Conservation (phyloP, 2,797 vertebrate species). For the Psittacula derbiana region DNA sequence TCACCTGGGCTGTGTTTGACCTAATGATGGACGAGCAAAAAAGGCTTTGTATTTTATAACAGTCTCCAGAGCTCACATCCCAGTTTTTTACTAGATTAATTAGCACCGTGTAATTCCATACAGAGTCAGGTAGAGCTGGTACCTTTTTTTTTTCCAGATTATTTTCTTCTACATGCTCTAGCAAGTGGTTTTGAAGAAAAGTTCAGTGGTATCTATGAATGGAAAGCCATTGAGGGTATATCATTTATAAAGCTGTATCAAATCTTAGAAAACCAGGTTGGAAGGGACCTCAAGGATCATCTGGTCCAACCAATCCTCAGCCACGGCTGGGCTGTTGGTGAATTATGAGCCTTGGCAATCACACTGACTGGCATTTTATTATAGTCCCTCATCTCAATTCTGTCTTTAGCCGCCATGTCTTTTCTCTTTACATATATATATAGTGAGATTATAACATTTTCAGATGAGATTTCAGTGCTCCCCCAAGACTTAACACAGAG, state of each 20-base stretch:
- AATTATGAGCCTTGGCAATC: neutral
- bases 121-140: neutral
- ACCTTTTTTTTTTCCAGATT: neutral
- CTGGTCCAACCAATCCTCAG: neutral
- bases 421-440: neutral
- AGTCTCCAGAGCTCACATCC: neutral
- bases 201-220: neutral
- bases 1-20: neutral
- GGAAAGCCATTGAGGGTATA: neutral
- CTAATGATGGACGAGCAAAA: neutral
- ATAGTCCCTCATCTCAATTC: neutral
- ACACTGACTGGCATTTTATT: neutral
- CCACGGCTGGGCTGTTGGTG: neutral
- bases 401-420: neutral
- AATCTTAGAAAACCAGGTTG: neutral
- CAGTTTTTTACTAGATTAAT: neutral
- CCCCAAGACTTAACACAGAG: neutral
- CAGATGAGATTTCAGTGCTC: neutral
- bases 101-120: neutral
- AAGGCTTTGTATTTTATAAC: neutral
- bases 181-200: neutral
- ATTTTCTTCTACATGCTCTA: neutral
- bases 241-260: slow-evolving; percentile 2
- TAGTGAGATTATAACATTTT: neutral
- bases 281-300: neutral